phyloP scores from a whole-genome alignment of 2,113 vertebrate species.

The Istiophorus platypterus region DNA sequence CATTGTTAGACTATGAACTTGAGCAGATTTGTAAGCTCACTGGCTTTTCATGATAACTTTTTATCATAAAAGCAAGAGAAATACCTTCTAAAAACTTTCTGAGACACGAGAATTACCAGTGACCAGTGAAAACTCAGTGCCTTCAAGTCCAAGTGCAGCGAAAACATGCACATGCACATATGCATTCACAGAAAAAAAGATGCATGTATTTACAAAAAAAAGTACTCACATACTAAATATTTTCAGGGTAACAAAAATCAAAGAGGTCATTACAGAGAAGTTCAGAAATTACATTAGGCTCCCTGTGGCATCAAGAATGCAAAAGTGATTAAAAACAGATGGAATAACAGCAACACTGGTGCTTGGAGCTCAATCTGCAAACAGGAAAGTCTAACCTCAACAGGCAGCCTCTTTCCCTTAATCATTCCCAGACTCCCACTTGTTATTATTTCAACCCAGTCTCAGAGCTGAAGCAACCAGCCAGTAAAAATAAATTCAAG shows the following conservation, averaged over 20 bases:
- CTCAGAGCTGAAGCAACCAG: slow-evolving; percentile 72
- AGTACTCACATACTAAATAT: slow-evolving; percentile 35
- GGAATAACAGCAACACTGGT: slow-evolving; percentile 87
- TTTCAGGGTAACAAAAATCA: slow-evolving; percentile 79
- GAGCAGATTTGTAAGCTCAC: slow-evolving; percentile 21
- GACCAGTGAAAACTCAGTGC: slow-evolving; percentile 7
- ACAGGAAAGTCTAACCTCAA: slow-evolving; percentile 91
- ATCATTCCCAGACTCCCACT: slow-evolving; percentile 88
- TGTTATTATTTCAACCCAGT: slow-evolving; percentile 84
- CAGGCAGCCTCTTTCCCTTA: slow-evolving; percentile 84
- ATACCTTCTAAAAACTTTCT: not conserved
- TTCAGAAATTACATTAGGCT: slow-evolving; percentile 85
- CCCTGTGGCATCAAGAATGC: slow-evolving; percentile 88
- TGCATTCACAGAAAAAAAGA: slow-evolving; percentile 13
- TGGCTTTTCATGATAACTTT: slow-evolving; percentile 12
- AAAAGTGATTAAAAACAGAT: slow-evolving; percentile 92
- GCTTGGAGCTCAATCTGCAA: slow-evolving; percentile 89
- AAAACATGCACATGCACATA: slow-evolving; percentile 2
- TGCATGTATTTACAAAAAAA: slow-evolving; percentile 30
- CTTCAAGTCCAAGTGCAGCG: slow-evolving; percentile 26
- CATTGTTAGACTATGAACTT: slow-evolving; percentile 35
- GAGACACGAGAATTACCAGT: slow-evolving; percentile 15
- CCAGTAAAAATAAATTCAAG: slow-evolving; percentile 78
- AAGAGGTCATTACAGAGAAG: slow-evolving; percentile 80
- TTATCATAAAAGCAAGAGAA: not conserved